Conservation (phyloP, 2,113 vertebrate genomes). For the Lagenorhynchus albirostris region DNA sequence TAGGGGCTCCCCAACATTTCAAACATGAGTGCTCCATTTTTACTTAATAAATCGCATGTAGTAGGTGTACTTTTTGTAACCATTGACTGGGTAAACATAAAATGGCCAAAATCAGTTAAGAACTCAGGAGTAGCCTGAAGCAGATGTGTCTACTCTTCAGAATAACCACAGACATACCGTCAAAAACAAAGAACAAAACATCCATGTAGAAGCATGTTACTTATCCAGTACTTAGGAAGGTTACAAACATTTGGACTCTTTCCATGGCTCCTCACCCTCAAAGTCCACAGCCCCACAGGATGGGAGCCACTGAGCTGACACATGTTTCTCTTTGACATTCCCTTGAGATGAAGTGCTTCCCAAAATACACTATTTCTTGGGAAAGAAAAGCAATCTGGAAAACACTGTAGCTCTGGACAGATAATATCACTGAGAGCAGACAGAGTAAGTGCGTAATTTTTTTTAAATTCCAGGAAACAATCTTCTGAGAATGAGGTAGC, state of each 20-base stretch:
- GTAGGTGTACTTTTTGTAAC: not conserved
- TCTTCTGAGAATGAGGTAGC: not conserved
- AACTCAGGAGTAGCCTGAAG: not conserved
- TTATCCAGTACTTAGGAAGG: not conserved
- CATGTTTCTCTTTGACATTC: not conserved
- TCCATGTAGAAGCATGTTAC: not conserved
- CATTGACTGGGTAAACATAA: not conserved
- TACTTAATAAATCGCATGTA: not conserved
- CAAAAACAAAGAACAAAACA: not conserved
- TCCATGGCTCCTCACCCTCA: not conserved
- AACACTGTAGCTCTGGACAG: not conserved
- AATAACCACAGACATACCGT: not conserved
- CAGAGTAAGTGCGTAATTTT: not conserved
- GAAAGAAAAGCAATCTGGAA: conserved; percentile 33
- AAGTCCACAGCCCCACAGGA: not conserved
- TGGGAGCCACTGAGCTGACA: not conserved
- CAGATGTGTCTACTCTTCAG: not conserved
- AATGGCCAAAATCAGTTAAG: not conserved
- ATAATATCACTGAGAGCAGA: not conserved
- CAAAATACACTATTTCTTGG: conserved; percentile 14
- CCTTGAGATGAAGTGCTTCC: not conserved
- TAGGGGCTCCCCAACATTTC: not conserved
- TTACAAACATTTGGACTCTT: not conserved
- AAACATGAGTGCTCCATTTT: not conserved
- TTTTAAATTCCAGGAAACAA: not conserved